Conservation (phyloP, 2,888 invertebrate species). For the Oscheius onirici region DNA sequence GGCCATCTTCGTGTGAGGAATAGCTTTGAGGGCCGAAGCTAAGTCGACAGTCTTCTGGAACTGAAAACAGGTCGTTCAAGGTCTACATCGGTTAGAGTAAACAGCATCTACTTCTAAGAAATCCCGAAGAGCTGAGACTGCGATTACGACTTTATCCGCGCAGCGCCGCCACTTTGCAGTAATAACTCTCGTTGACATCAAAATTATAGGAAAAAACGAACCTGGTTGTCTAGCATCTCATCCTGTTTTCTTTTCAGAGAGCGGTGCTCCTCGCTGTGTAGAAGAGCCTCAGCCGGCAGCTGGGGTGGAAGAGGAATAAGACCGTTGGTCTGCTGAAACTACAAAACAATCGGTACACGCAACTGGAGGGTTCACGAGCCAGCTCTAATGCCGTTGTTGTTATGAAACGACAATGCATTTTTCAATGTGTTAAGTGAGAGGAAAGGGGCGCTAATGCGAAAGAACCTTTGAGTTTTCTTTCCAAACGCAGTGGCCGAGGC, state of each 20-base stretch:
- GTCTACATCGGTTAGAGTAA: neutral
- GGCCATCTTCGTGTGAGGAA: slow-evolving; percentile 39
- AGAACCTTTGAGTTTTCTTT: too few relatives aligned
- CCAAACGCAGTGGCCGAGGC: too few relatives aligned
- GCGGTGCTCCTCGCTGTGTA: slow-evolving; percentile 33
- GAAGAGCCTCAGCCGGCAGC: neutral
- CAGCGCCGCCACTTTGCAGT: too few relatives aligned
- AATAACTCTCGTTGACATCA: neutral
- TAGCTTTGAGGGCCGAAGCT: slow-evolving; percentile 5
- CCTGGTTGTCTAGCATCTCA: slow-evolving; percentile 39
- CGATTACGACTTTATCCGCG: too few relatives aligned
- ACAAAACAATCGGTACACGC: neutral
- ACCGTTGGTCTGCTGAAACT: slow-evolving; percentile 20
- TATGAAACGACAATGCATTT: too few relatives aligned
- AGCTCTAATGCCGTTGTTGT: too few relatives aligned
- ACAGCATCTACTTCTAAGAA: neutral
- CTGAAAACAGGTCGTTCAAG: neutral
- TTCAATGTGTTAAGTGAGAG: too few relatives aligned
- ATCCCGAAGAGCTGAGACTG: too few relatives aligned
- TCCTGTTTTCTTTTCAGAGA: slow-evolving; percentile 51
- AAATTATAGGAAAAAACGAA: neutral
- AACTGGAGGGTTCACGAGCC: too few relatives aligned
- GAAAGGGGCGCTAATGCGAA: too few relatives aligned
- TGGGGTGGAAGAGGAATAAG: neutral
- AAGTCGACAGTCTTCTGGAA: slow-evolving; percentile 12